A percentile compares a stretch with the other conserved stretches of the same genome.
Conservation (phyloP, 2,888 invertebrate species). For the Heliconius hortense region DNA sequence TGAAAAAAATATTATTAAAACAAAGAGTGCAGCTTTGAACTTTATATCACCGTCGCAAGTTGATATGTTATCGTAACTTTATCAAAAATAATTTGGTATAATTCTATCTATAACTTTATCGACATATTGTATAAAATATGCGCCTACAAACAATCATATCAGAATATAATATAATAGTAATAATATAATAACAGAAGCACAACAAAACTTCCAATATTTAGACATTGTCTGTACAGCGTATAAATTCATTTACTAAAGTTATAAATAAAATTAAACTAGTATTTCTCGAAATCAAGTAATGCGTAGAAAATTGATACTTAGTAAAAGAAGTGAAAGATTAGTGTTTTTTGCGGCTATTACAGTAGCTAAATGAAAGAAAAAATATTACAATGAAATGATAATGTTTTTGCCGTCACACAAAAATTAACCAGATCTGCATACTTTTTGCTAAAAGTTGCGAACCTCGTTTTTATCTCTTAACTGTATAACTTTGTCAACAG, state of each 20-base stretch:
- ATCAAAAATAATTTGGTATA: background rate
- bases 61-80: background rate
- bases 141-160: background rate
- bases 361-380: background rate
- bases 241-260: background rate
- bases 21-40: background rate
- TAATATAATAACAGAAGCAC: background rate
- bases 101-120: background rate
- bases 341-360: slow-evolving; percentile 14
- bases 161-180: background rate
- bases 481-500: slow-evolving; percentile 2
- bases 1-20: too few species aligned
- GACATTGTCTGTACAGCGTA: background rate
- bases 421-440: background rate
- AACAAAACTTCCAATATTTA: background rate
- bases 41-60: too few species aligned
- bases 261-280: background rate
- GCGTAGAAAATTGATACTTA: slow-evolving; percentile 10
- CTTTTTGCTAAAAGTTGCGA: background rate
- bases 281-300: background rate
- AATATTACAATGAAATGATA: background rate
- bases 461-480: background rate
- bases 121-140: background rate
- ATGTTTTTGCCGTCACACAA: background rate
- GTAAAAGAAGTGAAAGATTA: slow-evolving; percentile 4